phyloP scores from a whole-genome alignment of 2,113 vertebrate species.

The Forbesichthys agassizii region DNA sequence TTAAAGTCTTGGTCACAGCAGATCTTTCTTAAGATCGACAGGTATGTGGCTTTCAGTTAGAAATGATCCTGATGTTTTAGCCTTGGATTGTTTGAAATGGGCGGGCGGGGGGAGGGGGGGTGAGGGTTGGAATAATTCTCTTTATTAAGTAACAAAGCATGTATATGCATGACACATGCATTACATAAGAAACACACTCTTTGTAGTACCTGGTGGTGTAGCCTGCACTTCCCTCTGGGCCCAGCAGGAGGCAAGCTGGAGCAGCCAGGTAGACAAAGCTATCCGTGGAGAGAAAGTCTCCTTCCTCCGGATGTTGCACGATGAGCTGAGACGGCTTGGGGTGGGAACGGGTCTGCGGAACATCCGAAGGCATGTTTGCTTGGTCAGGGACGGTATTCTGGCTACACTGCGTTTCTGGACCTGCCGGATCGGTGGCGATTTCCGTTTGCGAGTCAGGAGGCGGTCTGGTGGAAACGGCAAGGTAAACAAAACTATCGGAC shows the following conservation, averaged over 20 bases:
- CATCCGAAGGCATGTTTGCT: neutral
- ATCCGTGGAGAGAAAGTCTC: conserved; percentile 79
- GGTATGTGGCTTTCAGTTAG: too few species aligned
- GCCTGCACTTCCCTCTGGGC: conserved; percentile 61
- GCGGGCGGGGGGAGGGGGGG: too few species aligned
- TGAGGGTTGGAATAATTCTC: too few species aligned
- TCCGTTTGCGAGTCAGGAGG: conserved; percentile 35
- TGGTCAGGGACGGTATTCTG: conserved; percentile 18
- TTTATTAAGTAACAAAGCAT: too few species aligned
- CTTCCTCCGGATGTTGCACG: conserved; percentile 68
- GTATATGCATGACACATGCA: neutral
- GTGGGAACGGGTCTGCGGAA: conserved; percentile 20
- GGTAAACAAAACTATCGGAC: conserved; percentile 80
- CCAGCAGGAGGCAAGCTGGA: conserved; percentile 76
- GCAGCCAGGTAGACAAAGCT: conserved; percentile 82
- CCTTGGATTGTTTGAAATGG: too few species aligned
- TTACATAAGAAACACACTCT: neutral
- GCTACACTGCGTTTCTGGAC: neutral
- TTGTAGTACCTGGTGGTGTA: conserved; percentile 63
- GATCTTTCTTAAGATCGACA: too few species aligned
- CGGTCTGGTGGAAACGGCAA: conserved; percentile 72
- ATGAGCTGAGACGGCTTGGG: conserved; percentile 37
- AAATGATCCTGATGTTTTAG: too few species aligned
- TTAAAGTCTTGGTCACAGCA: too few species aligned
- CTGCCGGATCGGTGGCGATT: conserved; percentile 13